Percentiles rank a stretch among this genome's conserved stretches.
Conservation (phyloP, 2,888 invertebrate species). For the Nymphalis polychloros region DNA sequence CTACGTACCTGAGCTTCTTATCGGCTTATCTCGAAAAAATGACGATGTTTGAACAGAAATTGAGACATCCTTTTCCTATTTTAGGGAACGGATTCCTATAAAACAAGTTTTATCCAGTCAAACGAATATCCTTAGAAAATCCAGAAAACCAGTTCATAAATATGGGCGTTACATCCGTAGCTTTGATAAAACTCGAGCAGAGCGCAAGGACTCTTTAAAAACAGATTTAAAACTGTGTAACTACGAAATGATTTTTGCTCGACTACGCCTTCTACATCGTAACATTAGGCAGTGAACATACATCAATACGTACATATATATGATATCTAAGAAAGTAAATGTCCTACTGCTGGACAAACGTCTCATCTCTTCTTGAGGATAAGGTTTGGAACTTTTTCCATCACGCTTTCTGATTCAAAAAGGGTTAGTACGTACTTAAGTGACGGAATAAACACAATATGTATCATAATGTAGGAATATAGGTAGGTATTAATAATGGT, state of each 20-base stretch:
- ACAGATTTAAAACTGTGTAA: slow-evolving; percentile 24
- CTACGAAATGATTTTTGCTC: slow-evolving; percentile 20
- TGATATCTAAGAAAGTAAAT: too few relatives aligned
- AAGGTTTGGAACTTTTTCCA: too few relatives aligned
- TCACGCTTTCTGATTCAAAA: too few relatives aligned
- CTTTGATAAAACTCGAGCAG: slow-evolving; percentile 25
- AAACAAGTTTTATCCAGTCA: slow-evolving; percentile 8
- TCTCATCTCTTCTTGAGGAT: too few relatives aligned
- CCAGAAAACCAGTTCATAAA: slow-evolving; percentile 19
- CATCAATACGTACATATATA: not conserved
- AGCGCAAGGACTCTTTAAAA: slow-evolving; percentile 15
- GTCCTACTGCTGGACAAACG: too few relatives aligned
- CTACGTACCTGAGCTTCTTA: too few relatives aligned
- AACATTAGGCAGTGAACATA: not conserved
- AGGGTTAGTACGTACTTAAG: too few relatives aligned
- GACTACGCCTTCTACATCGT: slow-evolving; percentile 1
- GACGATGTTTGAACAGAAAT: not conserved
- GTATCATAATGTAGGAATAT: too few relatives aligned
- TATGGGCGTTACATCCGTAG: slow-evolving; percentile 16
- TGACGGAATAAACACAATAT: too few relatives aligned
- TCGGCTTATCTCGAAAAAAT: slow-evolving; percentile 6
- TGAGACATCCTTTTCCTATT: not conserved
- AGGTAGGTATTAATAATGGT: too few relatives aligned
- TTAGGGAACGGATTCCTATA: slow-evolving; percentile 1
- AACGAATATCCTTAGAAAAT: slow-evolving; percentile 5